Evolutionary conservation across 1,140 invertebrate species (phyloP).

Genomic region (Lepidurus arcticus): DNA sequence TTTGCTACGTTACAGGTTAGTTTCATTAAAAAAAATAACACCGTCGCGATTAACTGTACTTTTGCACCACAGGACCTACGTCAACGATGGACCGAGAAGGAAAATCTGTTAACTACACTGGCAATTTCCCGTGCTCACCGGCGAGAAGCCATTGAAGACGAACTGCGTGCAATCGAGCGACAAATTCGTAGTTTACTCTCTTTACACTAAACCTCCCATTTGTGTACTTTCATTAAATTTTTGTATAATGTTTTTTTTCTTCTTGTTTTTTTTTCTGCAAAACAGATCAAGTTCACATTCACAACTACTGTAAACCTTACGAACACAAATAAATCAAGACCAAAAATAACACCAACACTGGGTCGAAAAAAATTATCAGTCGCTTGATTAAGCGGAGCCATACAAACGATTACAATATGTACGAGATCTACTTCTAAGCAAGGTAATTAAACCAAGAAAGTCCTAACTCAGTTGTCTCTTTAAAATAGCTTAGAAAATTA

Average conservation of each 20-base stretch:
- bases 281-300: neutral
- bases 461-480: neutral
- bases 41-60: neutral
- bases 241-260: slow-evolving; percentile 18
- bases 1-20: neutral
- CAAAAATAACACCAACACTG: slow-evolving; percentile 8
- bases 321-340: neutral
- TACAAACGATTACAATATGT: neutral
- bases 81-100: slow-evolving; percentile 26
- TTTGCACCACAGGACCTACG: slow-evolving; percentile 1
- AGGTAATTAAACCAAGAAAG: neutral
- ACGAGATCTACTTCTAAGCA: slow-evolving; percentile 21
- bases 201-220: neutral
- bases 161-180: slow-evolving; percentile 28
- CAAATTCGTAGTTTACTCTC: neutral
- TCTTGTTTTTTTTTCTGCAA: slow-evolving; percentile 17
- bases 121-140: slow-evolving; percentile 20
- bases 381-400: neutral
- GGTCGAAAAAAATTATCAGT: neutral
- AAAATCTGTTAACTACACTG: slow-evolving; percentile 17
- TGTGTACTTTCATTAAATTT: neutral
- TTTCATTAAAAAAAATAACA: neutral
- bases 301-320: neutral
- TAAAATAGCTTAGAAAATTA: neutral
- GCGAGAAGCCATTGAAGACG: slow-evolving; percentile 33